Base-by-base conservation (phyloP, 35 echinoderm and acorn worm species). In the Patiria miniata region DNA sequence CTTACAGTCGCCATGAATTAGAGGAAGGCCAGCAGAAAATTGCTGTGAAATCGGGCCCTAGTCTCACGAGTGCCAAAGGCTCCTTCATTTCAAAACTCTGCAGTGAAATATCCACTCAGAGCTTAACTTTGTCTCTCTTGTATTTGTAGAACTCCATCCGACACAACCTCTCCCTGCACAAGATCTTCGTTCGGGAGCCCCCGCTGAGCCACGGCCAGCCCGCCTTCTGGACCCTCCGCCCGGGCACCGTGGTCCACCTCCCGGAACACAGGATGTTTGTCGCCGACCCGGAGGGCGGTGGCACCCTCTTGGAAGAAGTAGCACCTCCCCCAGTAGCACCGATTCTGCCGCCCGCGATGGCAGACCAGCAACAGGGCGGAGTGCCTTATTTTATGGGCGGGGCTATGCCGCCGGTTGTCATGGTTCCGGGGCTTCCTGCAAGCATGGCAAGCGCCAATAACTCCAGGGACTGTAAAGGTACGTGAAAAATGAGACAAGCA, bases 81-180 rank as follows among this genome's bases (percentile, higher is more conserved):
- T n/a, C n/a, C n/a, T n/a, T n/a, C n/a, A n/a, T n/a, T n/a, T n/a
- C n/a, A n/a, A n/a, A n/a, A n/a, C n/a, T n/a, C n/a, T n/a, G n/a
- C n/a, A n/a, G n/a, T n/a, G n/a, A n/a, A n/a, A n/a, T n/a, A n/a
- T n/a, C n/a, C n/a, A n/a, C n/a, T 4, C 42, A 47, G 42, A 69
- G 38, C 12, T 57, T 26, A 14, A 78, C 18, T 89, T 83, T 78
- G 37, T 50, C 52, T 17, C 37, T 86, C 17, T 79, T 39, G 6
- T 29, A 58, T 78, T 83, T 69, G 26, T 77, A 99, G 96, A 99
- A 99, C 80, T 99, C 96, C 16, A 99, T 99, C 68, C 83, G 96
- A 29, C 96, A 99, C 83, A 99, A 99, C 81, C 79, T 99, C 23
- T 99, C 96, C 0, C 83, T 99, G 2, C 96, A 99, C 86, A 94